Conservation (phyloP, 2,797 vertebrate genomes). For the Decapterus maruadsi region DNA sequence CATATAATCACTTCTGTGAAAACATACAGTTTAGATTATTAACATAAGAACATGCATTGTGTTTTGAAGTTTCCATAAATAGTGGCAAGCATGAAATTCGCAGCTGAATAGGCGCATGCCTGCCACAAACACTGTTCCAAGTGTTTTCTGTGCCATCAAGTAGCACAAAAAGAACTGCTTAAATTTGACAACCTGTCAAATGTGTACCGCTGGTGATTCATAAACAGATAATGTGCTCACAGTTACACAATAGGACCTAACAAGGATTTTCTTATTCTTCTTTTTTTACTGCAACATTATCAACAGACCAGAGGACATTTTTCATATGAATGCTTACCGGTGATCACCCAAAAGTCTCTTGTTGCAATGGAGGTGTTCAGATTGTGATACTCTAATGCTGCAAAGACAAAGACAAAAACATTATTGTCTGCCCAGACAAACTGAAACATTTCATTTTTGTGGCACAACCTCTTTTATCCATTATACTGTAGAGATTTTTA, state of each 20-base stretch:
- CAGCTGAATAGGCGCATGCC: neutral
- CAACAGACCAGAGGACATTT: neutral
- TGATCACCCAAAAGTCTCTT: slow-evolving; percentile 97
- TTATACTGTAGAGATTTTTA: no score
- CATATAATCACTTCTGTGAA: slow-evolving; percentile 15
- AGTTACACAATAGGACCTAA: neutral
- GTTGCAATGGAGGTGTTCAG: slow-evolving; percentile 94
- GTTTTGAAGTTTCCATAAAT: slow-evolving; percentile 17
- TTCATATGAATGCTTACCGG: slow-evolving; percentile 86
- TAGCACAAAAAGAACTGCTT: neutral
- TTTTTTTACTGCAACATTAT: no score
- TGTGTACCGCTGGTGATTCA: neutral
- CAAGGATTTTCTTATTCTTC: neutral
- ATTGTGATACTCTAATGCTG: slow-evolving; percentile 97
- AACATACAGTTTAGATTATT: slow-evolving; percentile 4
- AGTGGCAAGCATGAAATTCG: neutral
- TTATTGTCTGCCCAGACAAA: neutral
- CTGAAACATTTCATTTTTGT: no score
- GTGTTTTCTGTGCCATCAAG: neutral
- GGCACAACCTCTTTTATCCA: neutral
- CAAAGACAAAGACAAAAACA: slow-evolving; percentile 38
- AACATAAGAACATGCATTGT: neutral
- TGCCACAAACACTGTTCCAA: neutral
- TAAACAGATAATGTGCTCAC: neutral
- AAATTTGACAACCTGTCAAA: neutral